These are phyloP conservation scores for Delichon dasypus DNA, from an alignment of 2,797 vertebrate genomes.

Conservation along the genomic window DNA sequence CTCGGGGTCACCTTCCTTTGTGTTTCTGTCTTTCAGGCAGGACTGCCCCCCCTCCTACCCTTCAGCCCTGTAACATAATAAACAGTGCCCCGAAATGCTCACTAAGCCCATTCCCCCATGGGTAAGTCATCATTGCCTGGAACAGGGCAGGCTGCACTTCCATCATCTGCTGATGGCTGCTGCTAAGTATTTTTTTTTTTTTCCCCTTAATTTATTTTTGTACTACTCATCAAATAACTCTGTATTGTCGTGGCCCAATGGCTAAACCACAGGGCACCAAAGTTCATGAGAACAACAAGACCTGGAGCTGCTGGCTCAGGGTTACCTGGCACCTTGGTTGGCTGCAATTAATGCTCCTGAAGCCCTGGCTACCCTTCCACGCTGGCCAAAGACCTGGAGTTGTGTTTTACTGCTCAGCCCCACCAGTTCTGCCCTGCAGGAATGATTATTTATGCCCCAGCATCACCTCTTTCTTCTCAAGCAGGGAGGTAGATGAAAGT, in stretches of 20 bases:
- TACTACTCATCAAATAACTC: not conserved
- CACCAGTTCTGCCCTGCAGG: not conserved
- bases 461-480: not conserved
- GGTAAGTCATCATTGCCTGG: not conserved
- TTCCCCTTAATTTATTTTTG: not conserved
- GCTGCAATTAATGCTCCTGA: not conserved
- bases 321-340: not conserved
- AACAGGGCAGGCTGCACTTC: not conserved
- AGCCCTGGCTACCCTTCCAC: not conserved
- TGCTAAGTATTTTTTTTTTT: not conserved
- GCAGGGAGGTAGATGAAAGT: not conserved
- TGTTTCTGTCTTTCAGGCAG: conserved; percentile 6
- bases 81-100: not conserved
- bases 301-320: not conserved
- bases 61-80: conserved; percentile 6
- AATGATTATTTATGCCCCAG: not conserved
- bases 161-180: not conserved
- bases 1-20: conserved; percentile 8
- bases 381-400: not conserved
- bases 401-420: not conserved
- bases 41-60: not conserved
- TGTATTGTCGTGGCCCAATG: not conserved
- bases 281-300: not conserved
- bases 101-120: not conserved
- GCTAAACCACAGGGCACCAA: not conserved